A percentile compares a stretch with the other conserved stretches of the same genome.
phyloP scores from a whole-genome alignment of 1,140 invertebrate species.

The Drosophila burlai region DNA sequence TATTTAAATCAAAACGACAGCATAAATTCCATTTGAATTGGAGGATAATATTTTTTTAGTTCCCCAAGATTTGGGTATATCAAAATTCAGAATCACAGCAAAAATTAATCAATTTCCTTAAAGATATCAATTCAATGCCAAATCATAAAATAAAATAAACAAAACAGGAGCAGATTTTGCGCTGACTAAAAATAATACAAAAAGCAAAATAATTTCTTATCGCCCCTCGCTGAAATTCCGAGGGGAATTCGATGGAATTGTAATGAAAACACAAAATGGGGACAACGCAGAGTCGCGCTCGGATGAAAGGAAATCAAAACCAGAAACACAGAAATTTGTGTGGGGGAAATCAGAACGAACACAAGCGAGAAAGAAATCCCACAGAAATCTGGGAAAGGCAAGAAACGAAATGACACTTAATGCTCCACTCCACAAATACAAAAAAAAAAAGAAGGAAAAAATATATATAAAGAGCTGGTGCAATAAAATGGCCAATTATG shows the following conservation, averaged over 20 bases:
- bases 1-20: not conserved
- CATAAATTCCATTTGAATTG: not conserved
- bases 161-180: constrained; percentile 31
- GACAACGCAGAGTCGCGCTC: constrained; percentile 26
- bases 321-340: constrained; percentile 18
- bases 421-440: constrained; percentile 30
- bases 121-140: constrained; percentile 26
- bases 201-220: constrained; percentile 20
- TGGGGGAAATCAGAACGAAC: constrained; percentile 16
- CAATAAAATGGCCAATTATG: constrained; percentile 78
- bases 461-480: constrained; percentile 28
- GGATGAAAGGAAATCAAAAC: constrained; percentile 45
- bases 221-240: constrained; percentile 10
- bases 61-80: not conserved
- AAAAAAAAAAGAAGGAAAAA: not conserved
- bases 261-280: constrained; percentile 57
- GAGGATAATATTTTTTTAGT: constrained; percentile 12
- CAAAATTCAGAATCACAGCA: not conserved
- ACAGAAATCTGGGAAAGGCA: constrained; percentile 56
- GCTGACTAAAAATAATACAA: constrained; percentile 69
- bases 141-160: constrained; percentile 30
- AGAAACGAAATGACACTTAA: constrained; percentile 49
- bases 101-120: constrained; percentile 5
- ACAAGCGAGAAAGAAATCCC: not conserved
- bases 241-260: constrained; percentile 55